phyloP scores from a whole-genome alignment of 2,888 invertebrate species.

The Limenitis camilla region DNA sequence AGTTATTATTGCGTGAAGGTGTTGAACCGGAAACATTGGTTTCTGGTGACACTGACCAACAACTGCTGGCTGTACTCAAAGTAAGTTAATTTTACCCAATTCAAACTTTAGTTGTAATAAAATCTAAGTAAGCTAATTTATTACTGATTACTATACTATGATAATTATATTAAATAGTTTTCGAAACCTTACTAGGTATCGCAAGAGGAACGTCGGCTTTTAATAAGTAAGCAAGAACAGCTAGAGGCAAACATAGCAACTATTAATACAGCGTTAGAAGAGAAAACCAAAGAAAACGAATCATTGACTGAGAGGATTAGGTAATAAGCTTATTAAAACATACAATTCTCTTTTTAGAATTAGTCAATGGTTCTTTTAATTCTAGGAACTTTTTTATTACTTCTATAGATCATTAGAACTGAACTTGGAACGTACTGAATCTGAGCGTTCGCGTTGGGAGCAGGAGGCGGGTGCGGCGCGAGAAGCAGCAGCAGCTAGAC shows the following conservation, averaged over 20 bases:
- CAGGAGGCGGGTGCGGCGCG: conserved; percentile 80
- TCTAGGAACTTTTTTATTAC: too few species aligned
- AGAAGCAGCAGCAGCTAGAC: conserved; percentile 83
- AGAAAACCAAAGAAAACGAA: conserved; percentile 77
- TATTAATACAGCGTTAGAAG: conserved; percentile 75
- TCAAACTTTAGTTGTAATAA: too few species aligned
- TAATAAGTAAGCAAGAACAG: conserved; percentile 85
- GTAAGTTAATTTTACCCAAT: conserved; percentile 39
- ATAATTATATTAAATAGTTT: conserved; percentile 52
- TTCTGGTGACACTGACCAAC: conserved; percentile 84
- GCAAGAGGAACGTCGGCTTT: conserved; percentile 84
- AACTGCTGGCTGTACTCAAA: conserved; percentile 88
- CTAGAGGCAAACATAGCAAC: conserved; percentile 81
- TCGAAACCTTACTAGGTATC: conserved; percentile 62
- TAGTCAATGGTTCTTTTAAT: too few species aligned
- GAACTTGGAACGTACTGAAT: conserved; percentile 81
- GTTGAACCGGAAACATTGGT: conserved; percentile 77
- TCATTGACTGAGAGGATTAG: conserved; percentile 80
- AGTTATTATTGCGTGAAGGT: conserved; percentile 82
- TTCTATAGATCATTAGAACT: conserved; percentile 75
- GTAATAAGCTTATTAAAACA: conserved; percentile 31
- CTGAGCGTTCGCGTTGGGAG: conserved; percentile 84
- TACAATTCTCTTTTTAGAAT: neutral
- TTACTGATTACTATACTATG: conserved; percentile 54
- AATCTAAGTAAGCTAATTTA: too few species aligned